Base-by-base conservation (phyloP, 2,888 invertebrate species). In the Drosophila merina region DNA sequence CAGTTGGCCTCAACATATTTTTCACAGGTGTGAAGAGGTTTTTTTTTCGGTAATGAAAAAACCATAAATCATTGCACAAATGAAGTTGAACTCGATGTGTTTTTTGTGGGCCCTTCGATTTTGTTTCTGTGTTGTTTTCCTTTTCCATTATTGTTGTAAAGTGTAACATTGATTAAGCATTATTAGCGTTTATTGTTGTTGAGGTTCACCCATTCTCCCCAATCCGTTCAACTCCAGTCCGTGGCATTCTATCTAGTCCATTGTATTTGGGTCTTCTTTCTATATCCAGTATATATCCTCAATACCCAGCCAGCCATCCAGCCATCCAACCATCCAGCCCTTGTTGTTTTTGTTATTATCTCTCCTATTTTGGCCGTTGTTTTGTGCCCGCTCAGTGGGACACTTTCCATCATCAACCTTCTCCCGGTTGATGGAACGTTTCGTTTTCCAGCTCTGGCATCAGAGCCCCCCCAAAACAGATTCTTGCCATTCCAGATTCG, bases 161-260 rank as follows among this genome's bases (percentile, higher is more conserved):
- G 88, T 89, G 88, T 88, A 89, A 89, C 88, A 89, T 89, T 89
- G 86, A 89, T 89, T 89, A 88, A 88, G 89, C 88, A 86, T 86
- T 89, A 85, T 85, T 85, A 85, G 86, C 75, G 88, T 77, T 84
- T 72, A 69, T 86, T 86, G 72, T 85, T 87, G 79, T 75, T 78
- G 72, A 58, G 69, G 69, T 62, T 77, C 70, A 63, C 72, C 52
- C 64, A 45, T 45, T 28, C 50, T 48, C 68, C 51, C 47, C 5
- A 44, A 10, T 31, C 54, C 44, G 28, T 8, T 14, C 42, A 12
- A 30, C 45, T 33, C 42, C 30, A 31, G 12, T 63, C 74, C 59
- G n/a, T 55, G 57, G 68, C 44, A 49, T 52, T 42, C 47, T 52
- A 42, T 40, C n/a, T 40, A 20, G 62, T 57, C 70, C 64, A 71